Evolutionary conservation across 2,113 vertebrate genomes (phyloP).

Genomic region (Gymnocephalus cernua): DNA sequence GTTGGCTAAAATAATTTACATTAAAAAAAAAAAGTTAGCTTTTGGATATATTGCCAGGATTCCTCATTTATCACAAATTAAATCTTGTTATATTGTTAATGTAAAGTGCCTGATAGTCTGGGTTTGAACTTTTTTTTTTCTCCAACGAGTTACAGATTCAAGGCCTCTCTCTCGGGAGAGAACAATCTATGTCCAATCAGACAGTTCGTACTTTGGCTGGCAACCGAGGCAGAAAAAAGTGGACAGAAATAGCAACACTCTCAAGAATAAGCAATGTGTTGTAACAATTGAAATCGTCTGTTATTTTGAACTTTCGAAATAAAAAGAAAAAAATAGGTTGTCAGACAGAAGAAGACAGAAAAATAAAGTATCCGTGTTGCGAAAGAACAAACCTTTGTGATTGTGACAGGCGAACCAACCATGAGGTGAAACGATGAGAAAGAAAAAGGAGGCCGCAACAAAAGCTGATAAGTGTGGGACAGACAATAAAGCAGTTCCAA

Average conservation of each 20-base stretch:
- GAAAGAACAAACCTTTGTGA: slow-evolving; percentile 43
- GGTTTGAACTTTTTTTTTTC: slow-evolving; percentile 3
- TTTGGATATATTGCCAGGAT: not conserved
- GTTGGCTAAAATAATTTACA: not conserved
- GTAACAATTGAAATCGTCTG: slow-evolving; percentile 25
- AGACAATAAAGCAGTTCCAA: slow-evolving; percentile 5
- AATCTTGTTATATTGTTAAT: not conserved
- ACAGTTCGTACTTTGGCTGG: slow-evolving; percentile 61
- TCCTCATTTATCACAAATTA: not conserved
- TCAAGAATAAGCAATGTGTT: slow-evolving; percentile 53
- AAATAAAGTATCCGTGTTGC: not conserved
- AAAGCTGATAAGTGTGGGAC: slow-evolving; percentile 7
- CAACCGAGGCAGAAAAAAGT: slow-evolving; percentile 53
- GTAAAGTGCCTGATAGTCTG: not conserved
- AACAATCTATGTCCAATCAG: slow-evolving; percentile 68
- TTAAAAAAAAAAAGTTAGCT: not conserved
- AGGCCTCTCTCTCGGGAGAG: slow-evolving; percentile 28
- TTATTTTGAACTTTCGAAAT: slow-evolving; percentile 52
- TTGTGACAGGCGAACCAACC: slow-evolving; percentile 34
- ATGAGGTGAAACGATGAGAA: slow-evolving; percentile 22
- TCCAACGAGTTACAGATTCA: slow-evolving; percentile 26
- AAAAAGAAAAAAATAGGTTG: slow-evolving; percentile 37
- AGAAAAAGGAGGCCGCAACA: slow-evolving; percentile 5
- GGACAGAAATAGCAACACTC: slow-evolving; percentile 73
- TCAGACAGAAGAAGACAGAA: not conserved